phyloP scores from a whole-genome alignment of 2,797 vertebrate genomes.

The Staurois parvus region DNA sequence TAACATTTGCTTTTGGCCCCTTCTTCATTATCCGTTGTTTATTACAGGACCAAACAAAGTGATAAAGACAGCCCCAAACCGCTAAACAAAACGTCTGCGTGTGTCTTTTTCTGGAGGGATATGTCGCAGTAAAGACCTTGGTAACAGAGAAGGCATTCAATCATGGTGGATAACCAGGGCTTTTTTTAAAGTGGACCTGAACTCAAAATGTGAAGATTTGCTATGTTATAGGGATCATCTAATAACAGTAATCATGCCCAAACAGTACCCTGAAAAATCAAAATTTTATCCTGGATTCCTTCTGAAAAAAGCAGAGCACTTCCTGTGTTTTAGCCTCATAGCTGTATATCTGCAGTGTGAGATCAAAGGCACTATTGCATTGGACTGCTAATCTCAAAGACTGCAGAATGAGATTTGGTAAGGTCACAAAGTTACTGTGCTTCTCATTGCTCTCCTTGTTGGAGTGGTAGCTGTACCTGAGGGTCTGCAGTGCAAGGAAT shows the following conservation, averaged over 20 bases:
- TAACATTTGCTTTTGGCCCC: constrained; percentile 52
- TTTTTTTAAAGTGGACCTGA: background rate
- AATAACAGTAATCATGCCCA: background rate
- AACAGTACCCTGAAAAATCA: too few relatives aligned
- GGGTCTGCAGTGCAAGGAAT: too few relatives aligned
- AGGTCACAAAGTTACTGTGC: too few relatives aligned
- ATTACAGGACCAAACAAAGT: constrained; percentile 44
- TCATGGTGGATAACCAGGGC: background rate
- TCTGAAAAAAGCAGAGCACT: too few relatives aligned
- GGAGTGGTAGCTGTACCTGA: too few relatives aligned
- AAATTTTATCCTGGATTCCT: too few relatives aligned
- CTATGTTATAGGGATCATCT: background rate
- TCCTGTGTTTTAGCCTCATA: too few relatives aligned
- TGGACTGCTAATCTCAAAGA: too few relatives aligned
- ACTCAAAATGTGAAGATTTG: background rate
- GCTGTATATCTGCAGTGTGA: too few relatives aligned
- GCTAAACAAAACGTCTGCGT: constrained; percentile 16
- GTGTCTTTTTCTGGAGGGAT: constrained; percentile 1
- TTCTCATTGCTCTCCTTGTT: too few relatives aligned
- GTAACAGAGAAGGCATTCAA: background rate
- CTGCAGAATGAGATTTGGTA: too few relatives aligned
- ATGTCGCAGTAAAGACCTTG: background rate
- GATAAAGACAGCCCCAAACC: constrained; percentile 37
- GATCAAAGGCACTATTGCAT: too few relatives aligned
- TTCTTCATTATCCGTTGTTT: constrained; percentile 39